Percentiles rank a stretch among this genome's conserved stretches.
Conservation (phyloP, 2,888 invertebrate species). For the Globia sparganii region DNA sequence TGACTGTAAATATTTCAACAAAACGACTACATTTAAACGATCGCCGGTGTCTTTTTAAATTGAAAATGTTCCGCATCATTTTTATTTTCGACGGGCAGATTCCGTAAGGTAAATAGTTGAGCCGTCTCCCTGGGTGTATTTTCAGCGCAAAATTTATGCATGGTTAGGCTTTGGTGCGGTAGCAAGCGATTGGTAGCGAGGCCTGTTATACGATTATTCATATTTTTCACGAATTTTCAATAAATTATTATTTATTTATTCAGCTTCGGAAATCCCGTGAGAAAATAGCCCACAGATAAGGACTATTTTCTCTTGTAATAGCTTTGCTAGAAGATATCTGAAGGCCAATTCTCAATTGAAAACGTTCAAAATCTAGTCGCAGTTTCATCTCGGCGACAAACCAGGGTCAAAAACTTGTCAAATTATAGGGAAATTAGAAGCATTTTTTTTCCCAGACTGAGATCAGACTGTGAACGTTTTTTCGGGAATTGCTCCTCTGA, state of each 20-base stretch:
- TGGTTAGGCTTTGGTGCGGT: constrained; percentile 45
- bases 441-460: no score
- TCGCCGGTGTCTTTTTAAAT: constrained; percentile 67
- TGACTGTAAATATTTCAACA: constrained; percentile 67
- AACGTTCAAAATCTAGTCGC: no score
- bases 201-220: neutral
- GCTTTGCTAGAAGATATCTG: neutral
- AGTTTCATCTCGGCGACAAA: no score
- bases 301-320: neutral
- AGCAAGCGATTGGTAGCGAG: neutral
- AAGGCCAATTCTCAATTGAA: no score
- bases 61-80: constrained; percentile 77
- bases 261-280: neutral
- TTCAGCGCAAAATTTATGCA: constrained; percentile 63
- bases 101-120: constrained; percentile 73
- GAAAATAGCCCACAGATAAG: neutral
- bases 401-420: no score
- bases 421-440: no score
- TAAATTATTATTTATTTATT: neutral
- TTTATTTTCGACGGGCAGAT: constrained; percentile 73
- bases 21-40: constrained; percentile 66
- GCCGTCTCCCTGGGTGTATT: constrained; percentile 66
- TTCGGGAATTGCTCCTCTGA: no score
- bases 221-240: neutral
- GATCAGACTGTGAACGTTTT: no score